Base-by-base conservation (phyloP, 2,888 invertebrate species). In the Amiota mariae region DNA sequence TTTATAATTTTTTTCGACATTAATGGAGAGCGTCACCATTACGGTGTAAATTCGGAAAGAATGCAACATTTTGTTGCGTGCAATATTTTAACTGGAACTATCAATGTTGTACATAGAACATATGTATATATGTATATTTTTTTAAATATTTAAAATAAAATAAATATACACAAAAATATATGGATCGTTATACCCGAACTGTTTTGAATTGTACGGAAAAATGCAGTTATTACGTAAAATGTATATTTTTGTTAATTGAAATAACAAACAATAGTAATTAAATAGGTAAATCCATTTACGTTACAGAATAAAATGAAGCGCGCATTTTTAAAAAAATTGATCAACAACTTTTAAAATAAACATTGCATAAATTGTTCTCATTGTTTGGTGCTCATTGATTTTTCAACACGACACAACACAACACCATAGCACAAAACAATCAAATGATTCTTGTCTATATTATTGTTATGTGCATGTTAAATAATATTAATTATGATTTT, bases 111-210 rank as follows among this genome's bases (percentile, higher is more conserved):
- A 36, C n/a, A 13, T 54, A 18, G 20, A 67, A 54, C 24, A 15
- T 11, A 8, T 66, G 66, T 47, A 51, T 54, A 68, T 24, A 67
- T 24, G 51, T 67, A n/a, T n/a, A n/a, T 49, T 49, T 49, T 67
- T 68, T 68, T 68, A 54, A 68, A 68, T 68, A 68, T 54, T 54
- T 68, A 51, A 68, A 68, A 11, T 18, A 24, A 18, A 24, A 63
- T 68, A 68, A 68, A 51, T 54, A 18, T 15, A 47, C 51, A 10
- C 4, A 68, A 54, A 68, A 51, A 15, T 20, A 51, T 24, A 68
- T 54, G n/a, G 24, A 51, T 47, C 48, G 47, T 66, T 13, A 36
- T 36, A 36, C 46, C 15, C 46, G 66, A 47, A 66, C 61, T 49
- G 48, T 20, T 59, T 68, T 54, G 15, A 68, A 68, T 20, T 59